Evolutionary conservation across 2,113 vertebrate species (phyloP).

Genomic region (Thamnophis sirtalis): DNA sequence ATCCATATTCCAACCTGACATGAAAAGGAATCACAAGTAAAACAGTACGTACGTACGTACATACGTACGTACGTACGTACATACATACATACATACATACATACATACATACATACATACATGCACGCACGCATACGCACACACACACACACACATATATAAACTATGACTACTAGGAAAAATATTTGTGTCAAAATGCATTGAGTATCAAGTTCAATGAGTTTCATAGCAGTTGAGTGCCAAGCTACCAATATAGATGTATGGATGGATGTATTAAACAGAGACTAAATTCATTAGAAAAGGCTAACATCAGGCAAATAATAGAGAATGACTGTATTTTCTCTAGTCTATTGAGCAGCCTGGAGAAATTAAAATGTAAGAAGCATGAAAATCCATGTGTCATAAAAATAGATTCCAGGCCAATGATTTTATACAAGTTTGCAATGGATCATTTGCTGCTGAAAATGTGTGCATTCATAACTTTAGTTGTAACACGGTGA

Average conservation of each 20-base stretch:
- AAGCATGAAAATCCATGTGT: not conserved
- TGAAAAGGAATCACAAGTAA: not conserved
- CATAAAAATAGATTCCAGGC: not conserved
- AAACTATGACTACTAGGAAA: not conserved
- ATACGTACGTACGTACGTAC: accelerated
- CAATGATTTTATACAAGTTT: not conserved
- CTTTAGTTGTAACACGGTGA: not conserved
- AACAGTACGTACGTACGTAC: not conserved
- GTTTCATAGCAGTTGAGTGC: not conserved
- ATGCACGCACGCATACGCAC: no score
- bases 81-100: no score
- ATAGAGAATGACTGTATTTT: not conserved
- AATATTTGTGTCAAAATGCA: not conserved
- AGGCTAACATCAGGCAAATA: not conserved
- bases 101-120: no score
- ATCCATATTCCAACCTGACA: not conserved
- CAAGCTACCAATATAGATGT: not conserved
- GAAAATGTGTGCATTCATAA: conserved; percentile 1
- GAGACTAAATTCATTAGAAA: not conserved
- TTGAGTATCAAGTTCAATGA: not conserved
- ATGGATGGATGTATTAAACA: not conserved
- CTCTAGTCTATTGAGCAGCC: not conserved
- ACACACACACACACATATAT: no score
- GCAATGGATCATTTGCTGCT: not conserved
- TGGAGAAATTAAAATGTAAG: not conserved